A percentile compares a stretch with the other conserved stretches of the same genome.
Conservation (phyloP, 2,113 vertebrate genomes). For the Apaloderma vittatum region DNA sequence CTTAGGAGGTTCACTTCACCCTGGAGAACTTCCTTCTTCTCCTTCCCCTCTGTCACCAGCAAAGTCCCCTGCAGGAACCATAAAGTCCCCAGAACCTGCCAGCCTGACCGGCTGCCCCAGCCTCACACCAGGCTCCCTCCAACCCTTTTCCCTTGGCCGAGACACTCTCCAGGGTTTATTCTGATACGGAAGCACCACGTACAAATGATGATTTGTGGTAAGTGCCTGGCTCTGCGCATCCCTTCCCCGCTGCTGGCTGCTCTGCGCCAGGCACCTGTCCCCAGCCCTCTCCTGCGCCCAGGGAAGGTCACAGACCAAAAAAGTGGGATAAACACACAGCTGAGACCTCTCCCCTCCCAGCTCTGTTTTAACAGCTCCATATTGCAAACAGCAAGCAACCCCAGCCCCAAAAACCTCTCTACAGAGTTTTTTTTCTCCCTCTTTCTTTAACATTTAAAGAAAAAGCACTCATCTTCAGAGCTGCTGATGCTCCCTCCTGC, state of each 20-base stretch:
- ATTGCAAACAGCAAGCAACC: not conserved
- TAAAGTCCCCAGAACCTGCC: not conserved
- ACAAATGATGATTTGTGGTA: not conserved
- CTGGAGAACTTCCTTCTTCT: not conserved
- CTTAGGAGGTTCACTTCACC: not conserved
- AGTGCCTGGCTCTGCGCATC: not conserved
- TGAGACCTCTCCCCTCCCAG: not conserved
- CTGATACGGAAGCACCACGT: accelerated
- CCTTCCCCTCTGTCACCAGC: not conserved
- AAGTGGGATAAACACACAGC: not conserved
- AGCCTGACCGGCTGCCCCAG: not conserved
- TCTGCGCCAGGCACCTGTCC: not conserved
- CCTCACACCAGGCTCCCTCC: not conserved
- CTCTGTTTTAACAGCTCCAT: not conserved
- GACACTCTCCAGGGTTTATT: not conserved
- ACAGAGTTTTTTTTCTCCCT: not conserved
- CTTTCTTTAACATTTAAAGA: not conserved
- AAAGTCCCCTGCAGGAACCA: not conserved
- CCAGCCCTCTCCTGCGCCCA: not conserved
- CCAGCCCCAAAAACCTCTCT: not conserved
- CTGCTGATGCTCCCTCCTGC: not conserved
- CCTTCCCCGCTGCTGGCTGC: not conserved
- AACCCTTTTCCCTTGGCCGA: not conserved
- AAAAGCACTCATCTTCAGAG: not conserved
- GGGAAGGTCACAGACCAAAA: not conserved